phyloP scores from a whole-genome alignment of 1,140 invertebrate species.

The Hypsibius dujardini region DNA sequence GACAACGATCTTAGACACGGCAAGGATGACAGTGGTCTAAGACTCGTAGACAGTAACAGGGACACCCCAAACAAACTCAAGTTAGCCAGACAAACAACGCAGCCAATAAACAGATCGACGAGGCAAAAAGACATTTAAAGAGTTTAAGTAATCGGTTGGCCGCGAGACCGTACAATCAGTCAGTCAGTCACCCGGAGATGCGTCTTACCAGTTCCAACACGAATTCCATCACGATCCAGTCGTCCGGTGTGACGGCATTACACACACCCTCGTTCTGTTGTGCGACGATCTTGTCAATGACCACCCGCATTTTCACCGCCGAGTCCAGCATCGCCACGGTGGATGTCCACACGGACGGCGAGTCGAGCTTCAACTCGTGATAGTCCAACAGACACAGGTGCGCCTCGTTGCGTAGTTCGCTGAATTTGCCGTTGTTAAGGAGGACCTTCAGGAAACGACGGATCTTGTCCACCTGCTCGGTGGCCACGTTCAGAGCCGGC shows the following conservation, averaged over 20 bases:
- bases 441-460: conserved; percentile 9
- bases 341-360: not conserved
- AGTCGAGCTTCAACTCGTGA: not conserved
- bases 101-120: no score
- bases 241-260: not conserved
- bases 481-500: not conserved
- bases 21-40: no score
- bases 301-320: not conserved
- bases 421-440: not conserved
- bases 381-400: not conserved
- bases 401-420: not conserved
- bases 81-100: no score
- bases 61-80: no score
- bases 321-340: not conserved
- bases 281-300: not conserved
- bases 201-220: not conserved
- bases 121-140: no score
- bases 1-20: no score
- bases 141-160: no score
- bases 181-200: no score
- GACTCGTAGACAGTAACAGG: no score
- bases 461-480: not conserved
- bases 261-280: not conserved
- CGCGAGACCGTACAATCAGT: no score
- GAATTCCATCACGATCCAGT: not conserved